Conservation (phyloP, 35 echinoderm and acorn worm species). For the Ophioderma brevispina region DNA sequence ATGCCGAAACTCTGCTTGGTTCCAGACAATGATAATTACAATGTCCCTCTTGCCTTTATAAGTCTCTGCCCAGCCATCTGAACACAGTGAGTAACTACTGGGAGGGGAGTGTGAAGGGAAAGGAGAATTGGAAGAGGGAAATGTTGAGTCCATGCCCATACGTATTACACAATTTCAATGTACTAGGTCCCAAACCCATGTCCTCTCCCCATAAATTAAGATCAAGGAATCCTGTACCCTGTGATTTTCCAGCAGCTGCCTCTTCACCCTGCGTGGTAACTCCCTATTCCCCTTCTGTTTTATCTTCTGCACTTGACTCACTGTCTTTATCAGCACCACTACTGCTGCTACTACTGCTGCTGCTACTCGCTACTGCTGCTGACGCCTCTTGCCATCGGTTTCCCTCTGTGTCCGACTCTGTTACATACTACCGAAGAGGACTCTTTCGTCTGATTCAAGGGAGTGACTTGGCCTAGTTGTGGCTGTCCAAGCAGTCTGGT, state of each 20-base stretch:
- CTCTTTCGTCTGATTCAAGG: constrained; percentile 72
- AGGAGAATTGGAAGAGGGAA: too few species aligned
- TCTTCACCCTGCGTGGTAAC: not conserved
- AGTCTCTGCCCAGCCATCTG: too few species aligned
- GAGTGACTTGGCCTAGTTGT: constrained; percentile 98
- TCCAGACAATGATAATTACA: too few species aligned
- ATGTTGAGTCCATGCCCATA: too few species aligned
- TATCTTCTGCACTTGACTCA: not conserved
- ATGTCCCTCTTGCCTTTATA: too few species aligned
- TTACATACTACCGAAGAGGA: constrained; percentile 25
- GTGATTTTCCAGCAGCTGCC: not conserved
- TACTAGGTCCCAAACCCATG: too few species aligned
- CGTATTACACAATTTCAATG: too few species aligned
- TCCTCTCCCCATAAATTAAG: too few species aligned
- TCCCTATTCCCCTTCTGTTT: constrained; percentile 8
- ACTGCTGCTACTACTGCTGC: not conserved
- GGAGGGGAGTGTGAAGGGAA: too few species aligned
- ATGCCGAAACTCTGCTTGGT: too few species aligned
- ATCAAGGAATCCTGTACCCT: too few species aligned
- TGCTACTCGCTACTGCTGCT: not conserved
- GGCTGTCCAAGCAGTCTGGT: constrained; percentile 88
- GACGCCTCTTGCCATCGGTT: not conserved
- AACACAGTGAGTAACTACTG: too few species aligned
- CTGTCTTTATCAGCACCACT: constrained; percentile 26
- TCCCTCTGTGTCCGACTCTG: constrained; percentile 65